Base-by-base conservation (phyloP, 2,113 vertebrate genomes). In the Amblyopsis rosae region DNA sequence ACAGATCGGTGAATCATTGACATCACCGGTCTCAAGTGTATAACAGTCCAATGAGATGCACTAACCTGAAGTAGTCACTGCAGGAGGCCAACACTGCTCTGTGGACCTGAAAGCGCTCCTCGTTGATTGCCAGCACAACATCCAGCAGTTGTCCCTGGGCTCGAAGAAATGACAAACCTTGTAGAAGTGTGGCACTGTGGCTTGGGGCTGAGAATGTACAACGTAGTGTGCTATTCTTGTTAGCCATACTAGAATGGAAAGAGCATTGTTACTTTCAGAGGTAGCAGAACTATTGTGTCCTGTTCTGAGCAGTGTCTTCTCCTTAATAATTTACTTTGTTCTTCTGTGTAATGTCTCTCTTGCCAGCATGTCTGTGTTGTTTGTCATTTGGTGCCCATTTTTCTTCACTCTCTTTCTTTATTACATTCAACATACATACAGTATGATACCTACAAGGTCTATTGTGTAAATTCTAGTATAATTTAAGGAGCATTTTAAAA, bases 61-160 rank as follows among this genome's bases (percentile, higher is more conserved):
- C 87, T 80, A 63, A 99, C 98, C 98, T 95, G 93, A 99, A 99
- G 87, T 99, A 99, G 90, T 99, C 96, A 71, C 98, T 99, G 93
- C 98, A 98, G 85, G 98, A 95, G 1, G 98, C 97, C 86, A 99
- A 92, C 77, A 99, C 96, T 47, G 97, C 96, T 91, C 94, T 96
- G 92, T 99, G 97, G 17, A 98, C 98, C 58, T 94, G 93, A 89
- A 99, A 99, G 62, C 87, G 94, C 91, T 98, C 95, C 65, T 94
- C 92, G 80, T 95, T 95, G 89, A 99, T 88, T 64, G 95, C 93
- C 81, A 99, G 93, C 81, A 95, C 93, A 19, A 99, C 95, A 47
- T 99, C 98, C 54, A 99, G 94, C 66, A 99, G 94, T 80, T 97
- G 96, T 48, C 96, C 96, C 86, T 95, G 95, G 9, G 93, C 93